These are phyloP conservation scores for Lithobates sylvaticus DNA, from an alignment of 2,797 vertebrate species.

Conservation along the genomic window DNA sequence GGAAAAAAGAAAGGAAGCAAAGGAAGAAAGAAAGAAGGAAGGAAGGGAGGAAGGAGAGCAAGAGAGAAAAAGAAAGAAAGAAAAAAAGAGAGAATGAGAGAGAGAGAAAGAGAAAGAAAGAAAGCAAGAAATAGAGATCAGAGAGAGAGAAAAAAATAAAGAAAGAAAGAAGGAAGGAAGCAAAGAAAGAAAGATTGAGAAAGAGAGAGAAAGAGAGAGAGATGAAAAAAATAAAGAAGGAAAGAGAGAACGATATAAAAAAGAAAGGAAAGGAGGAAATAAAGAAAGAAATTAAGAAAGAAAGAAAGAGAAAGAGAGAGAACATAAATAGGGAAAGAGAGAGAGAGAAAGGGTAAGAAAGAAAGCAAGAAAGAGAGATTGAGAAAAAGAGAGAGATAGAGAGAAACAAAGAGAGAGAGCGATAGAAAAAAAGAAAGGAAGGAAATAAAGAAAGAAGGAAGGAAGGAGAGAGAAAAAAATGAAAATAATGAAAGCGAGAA, in stretches of 20 bases:
- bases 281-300: too few species aligned
- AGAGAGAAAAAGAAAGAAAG: too few species aligned
- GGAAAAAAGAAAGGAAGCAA: background rate
- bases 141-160: too few species aligned
- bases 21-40: too few species aligned
- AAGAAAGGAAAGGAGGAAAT: background rate
- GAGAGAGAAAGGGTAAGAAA: background rate
- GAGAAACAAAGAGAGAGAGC: background rate
- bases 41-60: rapidly evolving
- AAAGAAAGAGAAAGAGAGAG: background rate
- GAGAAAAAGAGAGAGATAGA: background rate
- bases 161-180: background rate
- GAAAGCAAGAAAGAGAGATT: too few species aligned
- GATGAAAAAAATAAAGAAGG: background rate
- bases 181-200: too few species aligned
- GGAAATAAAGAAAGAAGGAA: too few species aligned
- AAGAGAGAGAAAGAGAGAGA: background rate
- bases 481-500: background rate
- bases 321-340: background rate
- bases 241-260: too few species aligned
- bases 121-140: background rate
- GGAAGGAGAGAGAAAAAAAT: background rate
- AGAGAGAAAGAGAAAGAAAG: background rate
- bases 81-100: background rate
- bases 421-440: background rate